These are phyloP conservation scores for Corynorhinus townsendii DNA, from an alignment of 2,113 vertebrate species.

Conservation along the genomic window DNA sequence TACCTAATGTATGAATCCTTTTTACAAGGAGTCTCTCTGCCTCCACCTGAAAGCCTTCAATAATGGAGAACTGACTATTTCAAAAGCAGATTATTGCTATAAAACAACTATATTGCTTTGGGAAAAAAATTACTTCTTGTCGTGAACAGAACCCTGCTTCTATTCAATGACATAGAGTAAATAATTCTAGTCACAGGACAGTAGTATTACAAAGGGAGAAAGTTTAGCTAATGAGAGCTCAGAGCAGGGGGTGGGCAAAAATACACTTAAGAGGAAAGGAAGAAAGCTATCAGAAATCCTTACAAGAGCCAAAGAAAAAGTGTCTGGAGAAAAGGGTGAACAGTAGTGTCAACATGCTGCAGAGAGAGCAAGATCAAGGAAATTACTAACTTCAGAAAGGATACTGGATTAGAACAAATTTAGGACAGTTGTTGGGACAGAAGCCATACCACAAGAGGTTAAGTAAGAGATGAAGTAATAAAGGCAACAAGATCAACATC, in stretches of 20 bases:
- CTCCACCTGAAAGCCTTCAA: neutral
- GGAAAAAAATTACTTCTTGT: neutral
- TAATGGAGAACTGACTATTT: constrained; percentile 12
- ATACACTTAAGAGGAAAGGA: neutral
- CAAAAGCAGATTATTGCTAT: neutral
- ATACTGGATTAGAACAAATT: neutral
- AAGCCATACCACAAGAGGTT: neutral
- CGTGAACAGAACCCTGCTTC: neutral
- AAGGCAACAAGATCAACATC: constrained; percentile 26
- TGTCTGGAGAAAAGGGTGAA: neutral
- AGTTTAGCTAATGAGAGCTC: neutral
- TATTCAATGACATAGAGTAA: neutral
- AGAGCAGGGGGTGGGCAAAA: neutral
- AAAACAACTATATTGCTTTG: neutral
- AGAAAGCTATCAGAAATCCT: constrained; percentile 17
- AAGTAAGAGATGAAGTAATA: constrained; percentile 37
- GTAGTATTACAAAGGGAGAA: neutral
- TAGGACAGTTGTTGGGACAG: neutral
- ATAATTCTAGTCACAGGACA: neutral
- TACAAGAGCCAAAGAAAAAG: neutral
- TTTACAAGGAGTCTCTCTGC: neutral
- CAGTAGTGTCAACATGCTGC: neutral
- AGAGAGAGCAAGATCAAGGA: neutral
- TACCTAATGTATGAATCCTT: neutral
- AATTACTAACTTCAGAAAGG: neutral